Evolutionary conservation across 2,888 invertebrate genomes (phyloP).

Genomic region (Stenotaenia linearis): DNA sequence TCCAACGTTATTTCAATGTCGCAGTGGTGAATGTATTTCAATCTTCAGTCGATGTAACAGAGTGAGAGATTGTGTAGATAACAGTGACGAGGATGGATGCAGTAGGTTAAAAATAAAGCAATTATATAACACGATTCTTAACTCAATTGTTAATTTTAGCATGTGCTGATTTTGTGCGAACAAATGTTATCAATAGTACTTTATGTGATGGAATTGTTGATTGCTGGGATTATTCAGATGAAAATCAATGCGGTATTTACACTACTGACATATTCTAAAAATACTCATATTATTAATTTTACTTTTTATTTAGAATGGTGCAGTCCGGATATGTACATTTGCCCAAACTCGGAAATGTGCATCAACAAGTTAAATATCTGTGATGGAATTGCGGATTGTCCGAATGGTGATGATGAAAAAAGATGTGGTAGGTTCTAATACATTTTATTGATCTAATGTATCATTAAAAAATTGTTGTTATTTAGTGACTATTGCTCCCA

Average conservation of each 20-base stretch:
- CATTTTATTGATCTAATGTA: no score
- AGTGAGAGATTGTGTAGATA: conserved; percentile 62
- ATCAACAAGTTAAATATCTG: conserved; percentile 61
- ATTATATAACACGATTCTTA: background rate
- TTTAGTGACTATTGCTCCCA: conserved; percentile 54
- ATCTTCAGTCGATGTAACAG: conserved; percentile 64
- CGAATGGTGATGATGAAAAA: conserved; percentile 65
- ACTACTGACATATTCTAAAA: background rate
- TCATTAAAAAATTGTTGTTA: no score
- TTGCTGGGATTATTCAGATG: conserved; percentile 74
- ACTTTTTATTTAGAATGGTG: conserved; percentile 60
- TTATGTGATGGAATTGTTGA: conserved; percentile 73
- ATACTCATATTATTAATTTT: background rate
- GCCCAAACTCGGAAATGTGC: conserved; percentile 65
- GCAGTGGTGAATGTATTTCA: conserved; percentile 60
- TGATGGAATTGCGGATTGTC: conserved; percentile 53
- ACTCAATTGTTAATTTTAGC: conserved; percentile 43
- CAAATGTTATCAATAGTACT: conserved; percentile 64
- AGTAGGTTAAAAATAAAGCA: conserved; percentile 39
- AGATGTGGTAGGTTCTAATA: conserved; percentile 55
- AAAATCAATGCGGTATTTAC: conserved; percentile 64
- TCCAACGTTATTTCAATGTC: conserved; percentile 51
- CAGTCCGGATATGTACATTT: conserved; percentile 63
- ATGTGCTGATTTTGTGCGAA: conserved; percentile 67
- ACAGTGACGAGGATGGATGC: conserved; percentile 64